Evolutionary conservation across 2,888 invertebrate species (phyloP), one percentile per base, ranked within the genome.

Genomic region (Hirudinaria manillensis): DNA sequence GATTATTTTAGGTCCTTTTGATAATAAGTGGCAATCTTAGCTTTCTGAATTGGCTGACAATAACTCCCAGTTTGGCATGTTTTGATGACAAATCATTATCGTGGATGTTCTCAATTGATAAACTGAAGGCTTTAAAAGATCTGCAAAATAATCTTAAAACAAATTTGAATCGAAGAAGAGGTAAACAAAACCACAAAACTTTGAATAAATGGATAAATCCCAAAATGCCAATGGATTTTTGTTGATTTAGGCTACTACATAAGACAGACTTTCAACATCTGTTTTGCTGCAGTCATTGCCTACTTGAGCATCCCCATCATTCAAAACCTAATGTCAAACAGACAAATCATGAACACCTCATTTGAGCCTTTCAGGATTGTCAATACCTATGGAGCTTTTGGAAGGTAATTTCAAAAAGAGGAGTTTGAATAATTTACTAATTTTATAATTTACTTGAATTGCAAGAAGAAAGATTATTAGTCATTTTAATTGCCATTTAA

Each of bases 331-430:
- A 72, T 86, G 24, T 86, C 86, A 3, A 75, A 81, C 1, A 77
- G 81, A 56, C 86, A 86, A 77, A 80, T 81, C 38, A 86, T 86
- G 86, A 86, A 86, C 78, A 85, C 86, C 3, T 85, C 85, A 4
- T 86, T 86, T 80, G 86, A 86, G 68, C 84, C 86, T 24, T 81
- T 86, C 34, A 77, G 86, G 72, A 80, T 86, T 56, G 85, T 86
- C 65, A 86, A 86, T 78, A 86, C 86, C 0, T 86, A 86, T 79
- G 86, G 86, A 19, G 86, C 86, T 19, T 86, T 86, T 81, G 86
- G 86, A 72, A 85, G 85, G 85, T 85, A 77, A 36, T 32, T 4
- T 67, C 10, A 51, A 66, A n/a, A 19, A n/a, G 45, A 16, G 24
- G 51, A n/a, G n/a, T n/a, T n/a, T n/a, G n/a, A n/a, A n/a, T n/a